These are phyloP conservation scores for Bombus haemorrhoidalis DNA, from an alignment of 1,140 invertebrate genomes.

Conservation along the genomic window DNA sequence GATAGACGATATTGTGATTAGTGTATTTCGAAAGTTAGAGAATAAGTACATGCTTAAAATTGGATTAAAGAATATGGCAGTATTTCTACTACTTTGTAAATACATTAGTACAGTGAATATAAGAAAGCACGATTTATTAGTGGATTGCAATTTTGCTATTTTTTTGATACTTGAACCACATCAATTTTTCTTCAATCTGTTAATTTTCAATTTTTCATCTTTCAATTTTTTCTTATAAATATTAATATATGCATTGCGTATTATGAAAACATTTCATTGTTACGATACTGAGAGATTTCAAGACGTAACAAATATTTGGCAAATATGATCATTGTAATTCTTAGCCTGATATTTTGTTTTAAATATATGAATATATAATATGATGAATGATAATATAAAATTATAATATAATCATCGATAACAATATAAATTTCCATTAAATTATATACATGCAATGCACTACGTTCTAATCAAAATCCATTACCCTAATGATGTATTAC, in stretches of 20 bases:
- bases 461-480: neutral
- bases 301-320: neutral
- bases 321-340: neutral
- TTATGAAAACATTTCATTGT: too few species aligned
- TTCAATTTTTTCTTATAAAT: too few species aligned
- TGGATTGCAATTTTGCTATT: neutral
- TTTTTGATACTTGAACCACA: neutral
- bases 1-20: too few species aligned
- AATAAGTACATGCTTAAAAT: too few species aligned
- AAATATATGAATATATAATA: neutral
- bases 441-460: neutral
- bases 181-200: neutral
- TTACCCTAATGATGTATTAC: neutral
- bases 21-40: too few species aligned
- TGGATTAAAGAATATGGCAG: too few species aligned
- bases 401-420: neutral
- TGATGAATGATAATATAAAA: neutral
- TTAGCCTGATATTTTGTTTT: neutral
- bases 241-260: too few species aligned
- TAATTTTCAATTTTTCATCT: neutral
- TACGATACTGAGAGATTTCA: too few species aligned
- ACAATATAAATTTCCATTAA: neutral
- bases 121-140: too few species aligned
- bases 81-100: too few species aligned
- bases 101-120: too few species aligned